Conservation (phyloP, 2,113 vertebrate genomes). For the Pelmatolapia mariae region DNA sequence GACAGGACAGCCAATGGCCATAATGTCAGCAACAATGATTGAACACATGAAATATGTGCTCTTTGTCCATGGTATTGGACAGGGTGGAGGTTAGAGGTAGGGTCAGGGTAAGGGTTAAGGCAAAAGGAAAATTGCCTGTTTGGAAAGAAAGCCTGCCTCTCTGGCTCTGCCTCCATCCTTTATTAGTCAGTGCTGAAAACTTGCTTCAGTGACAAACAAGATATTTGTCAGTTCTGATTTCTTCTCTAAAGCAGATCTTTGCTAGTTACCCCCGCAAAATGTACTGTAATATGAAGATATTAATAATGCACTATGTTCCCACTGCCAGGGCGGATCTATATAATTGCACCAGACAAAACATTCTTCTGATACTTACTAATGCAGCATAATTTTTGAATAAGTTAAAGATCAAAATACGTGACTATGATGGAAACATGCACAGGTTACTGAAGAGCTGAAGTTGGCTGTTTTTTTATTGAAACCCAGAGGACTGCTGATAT, state of each 20-base stretch:
- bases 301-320: slow-evolving; percentile 49
- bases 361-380: slow-evolving; percentile 37
- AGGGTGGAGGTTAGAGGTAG: slow-evolving; percentile 57
- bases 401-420: neutral
- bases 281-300: slow-evolving; percentile 35
- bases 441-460: neutral
- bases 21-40: slow-evolving; percentile 66
- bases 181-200: slow-evolving; percentile 35
- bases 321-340: slow-evolving; percentile 33
- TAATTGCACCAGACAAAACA: slow-evolving; percentile 56
- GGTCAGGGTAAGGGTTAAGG: slow-evolving; percentile 67
- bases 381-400: slow-evolving; percentile 35
- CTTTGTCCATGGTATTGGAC: slow-evolving; percentile 62
- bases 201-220: slow-evolving; percentile 44
- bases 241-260: slow-evolving; percentile 29
- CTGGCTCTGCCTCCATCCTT: slow-evolving; percentile 19
- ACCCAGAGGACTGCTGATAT: neutral
- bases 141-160: slow-evolving; percentile 37
- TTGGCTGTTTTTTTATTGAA: neutral
- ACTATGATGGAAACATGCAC: neutral
- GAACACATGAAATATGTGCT: slow-evolving; percentile 70
- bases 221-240: slow-evolving; percentile 56
- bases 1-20: slow-evolving; percentile 59
- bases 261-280: slow-evolving; percentile 32
- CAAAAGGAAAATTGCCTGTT: slow-evolving; percentile 64